phyloP scores from a whole-genome alignment of 2,888 invertebrate species.

The Pandemis corylana region DNA sequence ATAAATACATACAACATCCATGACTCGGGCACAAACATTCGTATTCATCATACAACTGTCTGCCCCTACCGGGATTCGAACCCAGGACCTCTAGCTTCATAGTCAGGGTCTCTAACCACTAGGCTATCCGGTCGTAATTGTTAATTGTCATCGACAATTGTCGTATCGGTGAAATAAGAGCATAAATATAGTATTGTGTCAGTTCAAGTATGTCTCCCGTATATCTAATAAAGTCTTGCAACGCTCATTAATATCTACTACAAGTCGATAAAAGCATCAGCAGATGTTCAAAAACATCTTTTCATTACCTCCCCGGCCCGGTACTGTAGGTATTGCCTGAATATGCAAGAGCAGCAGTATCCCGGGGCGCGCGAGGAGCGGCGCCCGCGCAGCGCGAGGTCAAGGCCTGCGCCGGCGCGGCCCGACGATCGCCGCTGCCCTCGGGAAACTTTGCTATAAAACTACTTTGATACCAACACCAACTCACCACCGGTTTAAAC shows the following conservation, averaged over 20 bases:
- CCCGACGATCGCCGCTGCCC: constrained; percentile 3
- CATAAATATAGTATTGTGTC: too few species aligned
- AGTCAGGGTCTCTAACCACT: too few species aligned
- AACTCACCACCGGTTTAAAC: not conserved
- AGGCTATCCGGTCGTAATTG: too few species aligned
- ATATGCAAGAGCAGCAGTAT: not conserved
- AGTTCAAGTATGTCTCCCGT: too few species aligned
- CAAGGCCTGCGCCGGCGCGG: constrained; percentile 28
- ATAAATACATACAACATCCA: too few species aligned
- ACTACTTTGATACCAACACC: not conserved
- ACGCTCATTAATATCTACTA: not conserved
- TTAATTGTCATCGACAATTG: too few species aligned
- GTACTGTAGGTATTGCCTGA: not conserved
- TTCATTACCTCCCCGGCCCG: not conserved
- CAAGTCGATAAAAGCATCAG: not conserved
- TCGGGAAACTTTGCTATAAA: not conserved
- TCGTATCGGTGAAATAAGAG: too few species aligned
- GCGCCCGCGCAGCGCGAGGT: constrained; percentile 16
- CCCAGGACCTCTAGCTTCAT: too few species aligned
- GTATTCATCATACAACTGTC: too few species aligned
- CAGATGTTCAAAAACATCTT: not conserved
- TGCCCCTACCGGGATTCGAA: too few species aligned
- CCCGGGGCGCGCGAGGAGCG: not conserved
- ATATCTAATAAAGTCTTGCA: too few species aligned
- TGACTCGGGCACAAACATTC: too few species aligned